Evolutionary conservation across 2,797 vertebrate species (phyloP), one percentile per base, ranked within the genome.

Genomic region (Balearica regulorum): DNA sequence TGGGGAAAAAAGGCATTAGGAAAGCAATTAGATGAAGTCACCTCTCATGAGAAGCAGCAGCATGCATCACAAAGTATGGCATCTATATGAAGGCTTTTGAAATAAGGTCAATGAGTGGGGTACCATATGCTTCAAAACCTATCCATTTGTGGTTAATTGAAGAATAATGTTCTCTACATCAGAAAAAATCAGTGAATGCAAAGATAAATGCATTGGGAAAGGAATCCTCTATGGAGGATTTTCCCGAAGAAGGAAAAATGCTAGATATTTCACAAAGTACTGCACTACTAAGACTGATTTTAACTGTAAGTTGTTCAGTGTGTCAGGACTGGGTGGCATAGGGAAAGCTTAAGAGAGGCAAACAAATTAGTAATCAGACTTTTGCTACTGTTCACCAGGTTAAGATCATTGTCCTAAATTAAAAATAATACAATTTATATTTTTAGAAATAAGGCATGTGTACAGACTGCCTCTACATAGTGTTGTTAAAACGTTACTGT

Each of bases 391-490:
- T 37, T 72, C 10, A 39, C 2, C 25, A 80, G 16, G 22, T 20
- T 85, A 60, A 53, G 16, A n/a, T 26, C 8, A 39, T 46, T 10
- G 53, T 31, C 9, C 13, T 53, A 60, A 64, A 28, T 8, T 28
- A n/a, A 49, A 11, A 82, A 33, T 19, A 58, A 68, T 29, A 17
- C 1, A 24, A 44, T 72, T 85, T 46, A 72, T 35, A 25, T 25
- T 77, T 39, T 57, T 43, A 62, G n/a, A 92, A 83, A 76, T 21
- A 85, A 48, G n/a, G 14, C 5, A 5, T n/a, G 14, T 21, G 4
- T 87, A n/a, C 16, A 43, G 16, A 51, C 17, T 62, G 1, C 3
- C 5, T 3, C 0, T 1, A 51, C 6, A 46, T 5, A 24, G 10
- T 25, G 3, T 7, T 37, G 9, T 43, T 72, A 35, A 69, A 88